Evolutionary conservation across 2,113 vertebrate genomes (phyloP), one percentile per base, ranked within the genome.

Genomic region (Eurypyga helias): DNA sequence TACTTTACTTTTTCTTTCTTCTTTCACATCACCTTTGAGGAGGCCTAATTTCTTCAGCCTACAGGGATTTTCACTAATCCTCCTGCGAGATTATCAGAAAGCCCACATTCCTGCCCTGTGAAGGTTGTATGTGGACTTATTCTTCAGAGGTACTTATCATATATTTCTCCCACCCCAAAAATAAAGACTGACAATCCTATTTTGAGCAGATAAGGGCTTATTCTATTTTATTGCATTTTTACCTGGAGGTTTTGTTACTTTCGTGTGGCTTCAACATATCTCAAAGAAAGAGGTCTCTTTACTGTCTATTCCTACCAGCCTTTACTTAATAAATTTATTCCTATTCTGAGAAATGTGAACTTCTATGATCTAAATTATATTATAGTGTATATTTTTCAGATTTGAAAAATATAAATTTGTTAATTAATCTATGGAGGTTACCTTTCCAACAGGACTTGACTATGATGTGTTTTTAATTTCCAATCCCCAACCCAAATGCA

Each of bases 291-390:
- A 19, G 46, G 19, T 52, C 28, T 87, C 58, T 81, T 93, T 84
- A n/a, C 28, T 67, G 46, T 81, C 11, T 86, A 24, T 61, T 94
- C 66, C 69, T 87, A 60, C 38, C n/a, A 93, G 17, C 17, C 10
- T 41, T 38, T 84, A 72, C 52, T 81, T 91, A 96, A 82, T 84
- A 80, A 41, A 96, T 95, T 80, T 89, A 87, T 4, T 93, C 19
- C 11, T 67, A 8, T 78, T n/a, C 19, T 72, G 17, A 94, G 88
- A 95, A 87, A 95, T 57, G 3, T 43, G 67, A 89, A 31, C 3
- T 62, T 80, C 41, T 92, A 11, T 34, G 8, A 83, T 62, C 95
- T 90, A 49, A 93, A 60, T 94, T 83, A 78, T 71, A 78, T 70
- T 83, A 25, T 43, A 38, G 31, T 57, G 4, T 10, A 20, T 65